phyloP scores from a whole-genome alignment of 1,140 invertebrate genomes.

The Venturia canescens region DNA sequence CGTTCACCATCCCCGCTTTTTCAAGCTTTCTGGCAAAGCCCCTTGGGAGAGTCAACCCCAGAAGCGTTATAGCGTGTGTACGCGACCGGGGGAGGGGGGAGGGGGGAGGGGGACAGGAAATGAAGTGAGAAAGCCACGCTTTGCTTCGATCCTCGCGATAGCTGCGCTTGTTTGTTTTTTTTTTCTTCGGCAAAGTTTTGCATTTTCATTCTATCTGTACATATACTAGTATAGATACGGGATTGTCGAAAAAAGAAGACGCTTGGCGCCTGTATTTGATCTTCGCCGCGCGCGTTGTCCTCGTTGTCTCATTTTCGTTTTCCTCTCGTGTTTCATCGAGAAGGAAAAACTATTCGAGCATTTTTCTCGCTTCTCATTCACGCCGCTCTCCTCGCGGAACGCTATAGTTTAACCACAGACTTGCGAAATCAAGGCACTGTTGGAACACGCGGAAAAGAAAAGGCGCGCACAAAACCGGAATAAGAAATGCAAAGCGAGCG shows the following conservation, averaged over 20 bases:
- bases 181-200: constrained; percentile 58
- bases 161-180: constrained; percentile 53
- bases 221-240: neutral
- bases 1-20: constrained; percentile 20
- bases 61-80: constrained; percentile 14
- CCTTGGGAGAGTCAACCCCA: constrained; percentile 9
- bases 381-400: too few relatives aligned
- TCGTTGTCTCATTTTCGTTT: constrained; percentile 24
- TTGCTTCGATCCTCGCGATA: constrained; percentile 47
- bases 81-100: constrained; percentile 7
- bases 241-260: constrained; percentile 25
- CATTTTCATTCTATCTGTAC: constrained; percentile 52
- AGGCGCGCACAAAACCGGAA: neutral
- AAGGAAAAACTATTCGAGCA: constrained; percentile 29
- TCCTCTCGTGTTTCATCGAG: neutral
- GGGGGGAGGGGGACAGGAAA: constrained; percentile 12
- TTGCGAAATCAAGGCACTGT: too few relatives aligned
- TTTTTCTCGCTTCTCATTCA: constrained; percentile 18
- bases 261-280: constrained; percentile 63
- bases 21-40: neutral
- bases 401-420: too few relatives aligned
- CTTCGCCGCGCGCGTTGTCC: neutral
- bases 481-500: neutral
- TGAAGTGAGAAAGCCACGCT: constrained; percentile 31
- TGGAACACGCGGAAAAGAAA: neutral